phyloP scores from a whole-genome alignment of 2,113 vertebrate genomes.

The Leiothrix lutea region DNA sequence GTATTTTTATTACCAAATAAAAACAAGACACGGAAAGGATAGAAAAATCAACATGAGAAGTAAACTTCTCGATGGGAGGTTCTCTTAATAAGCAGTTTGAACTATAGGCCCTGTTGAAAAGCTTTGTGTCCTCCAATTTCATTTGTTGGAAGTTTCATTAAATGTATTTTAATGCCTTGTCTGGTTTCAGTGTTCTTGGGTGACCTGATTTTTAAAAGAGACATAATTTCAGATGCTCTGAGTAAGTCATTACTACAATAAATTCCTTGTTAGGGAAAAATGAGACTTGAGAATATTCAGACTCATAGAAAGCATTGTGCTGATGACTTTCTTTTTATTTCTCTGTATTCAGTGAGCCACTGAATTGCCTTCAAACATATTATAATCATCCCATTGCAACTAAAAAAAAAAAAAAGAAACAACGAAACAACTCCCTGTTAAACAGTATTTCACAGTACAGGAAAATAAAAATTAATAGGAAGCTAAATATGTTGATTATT shows the following conservation, averaged over 20 bases:
- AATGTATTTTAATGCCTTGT: constrained; percentile 61
- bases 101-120: constrained; percentile 11
- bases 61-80: constrained; percentile 39
- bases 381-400: neutral
- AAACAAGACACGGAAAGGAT: constrained; percentile 36
- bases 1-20: constrained; percentile 38
- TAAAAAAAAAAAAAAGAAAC: neutral
- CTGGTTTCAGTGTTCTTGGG: constrained; percentile 49
- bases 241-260: constrained; percentile 55
- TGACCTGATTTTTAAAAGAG: constrained; percentile 67
- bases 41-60: constrained; percentile 8
- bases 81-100: constrained; percentile 66
- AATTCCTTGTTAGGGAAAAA: constrained; percentile 19
- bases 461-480: neutral
- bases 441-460: neutral
- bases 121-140: constrained; percentile 35
- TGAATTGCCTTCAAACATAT: neutral
- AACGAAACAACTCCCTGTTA: neutral
- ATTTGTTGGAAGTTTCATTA: constrained; percentile 63
- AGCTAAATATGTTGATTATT: neutral
- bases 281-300: neutral
- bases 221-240: constrained; percentile 51
- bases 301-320: neutral
- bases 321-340: neutral
- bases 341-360: neutral